Evolutionary conservation across 2,797 vertebrate species (phyloP).

Genomic region (Ibycter americanus): DNA sequence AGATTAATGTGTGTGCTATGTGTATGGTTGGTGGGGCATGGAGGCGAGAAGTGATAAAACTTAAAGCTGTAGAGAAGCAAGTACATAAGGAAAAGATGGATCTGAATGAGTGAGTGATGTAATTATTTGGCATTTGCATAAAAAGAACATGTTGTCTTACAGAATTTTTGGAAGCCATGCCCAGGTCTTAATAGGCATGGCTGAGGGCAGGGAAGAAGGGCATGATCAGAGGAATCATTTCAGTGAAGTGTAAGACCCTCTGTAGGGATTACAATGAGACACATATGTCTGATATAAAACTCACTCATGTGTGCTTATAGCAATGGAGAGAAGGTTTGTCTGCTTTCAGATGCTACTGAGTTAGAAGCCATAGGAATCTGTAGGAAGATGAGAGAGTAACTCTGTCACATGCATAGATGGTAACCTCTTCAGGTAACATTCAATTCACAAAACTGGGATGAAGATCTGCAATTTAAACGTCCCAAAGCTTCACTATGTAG

Average conservation of each 20-base stretch:
- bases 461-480: background rate
- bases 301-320: background rate
- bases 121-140: constrained; percentile 4
- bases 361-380: background rate
- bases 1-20: background rate
- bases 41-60: background rate
- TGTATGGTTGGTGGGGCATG: background rate
- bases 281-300: background rate
- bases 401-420: background rate
- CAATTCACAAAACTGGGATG: background rate
- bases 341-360: background rate
- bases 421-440: background rate
- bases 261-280: background rate
- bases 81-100: background rate
- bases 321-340: background rate
- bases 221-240: background rate
- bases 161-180: background rate
- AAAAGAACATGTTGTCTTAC: background rate
- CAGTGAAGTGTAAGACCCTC: background rate
- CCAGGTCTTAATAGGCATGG: background rate
- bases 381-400: background rate
- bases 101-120: background rate
- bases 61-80: background rate
- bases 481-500: background rate
- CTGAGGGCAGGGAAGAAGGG: background rate